Percentiles rank a stretch among this genome's conserved stretches.
phyloP scores from a whole-genome alignment of 2,113 vertebrate species.

The Cichladusa arquata region DNA sequence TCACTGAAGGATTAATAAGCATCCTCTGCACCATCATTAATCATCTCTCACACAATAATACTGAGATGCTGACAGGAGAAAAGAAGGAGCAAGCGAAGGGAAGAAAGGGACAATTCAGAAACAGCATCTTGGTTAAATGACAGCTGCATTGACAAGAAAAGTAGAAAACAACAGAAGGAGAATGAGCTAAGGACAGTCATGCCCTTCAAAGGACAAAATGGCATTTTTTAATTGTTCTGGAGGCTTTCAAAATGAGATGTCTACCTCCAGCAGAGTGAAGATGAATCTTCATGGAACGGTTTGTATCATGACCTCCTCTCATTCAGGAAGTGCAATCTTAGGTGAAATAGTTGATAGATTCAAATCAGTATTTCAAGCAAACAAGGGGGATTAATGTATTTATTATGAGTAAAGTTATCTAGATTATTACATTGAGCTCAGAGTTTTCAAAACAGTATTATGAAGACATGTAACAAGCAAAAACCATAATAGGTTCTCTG shows the following conservation, averaged over 20 bases:
- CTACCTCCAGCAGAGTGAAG: constrained; percentile 14
- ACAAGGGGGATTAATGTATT: constrained; percentile 2
- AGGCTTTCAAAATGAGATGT: constrained; percentile 47
- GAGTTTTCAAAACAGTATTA: constrained; percentile 33
- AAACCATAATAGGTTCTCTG: background rate
- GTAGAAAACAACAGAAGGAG: background rate
- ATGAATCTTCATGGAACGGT: constrained; percentile 37
- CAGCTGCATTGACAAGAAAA: background rate
- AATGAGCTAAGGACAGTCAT: background rate
- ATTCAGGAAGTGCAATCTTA: background rate
- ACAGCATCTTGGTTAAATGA: background rate
- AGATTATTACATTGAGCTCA: background rate
- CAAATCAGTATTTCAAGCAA: constrained; percentile 35
- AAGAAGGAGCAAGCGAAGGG: background rate
- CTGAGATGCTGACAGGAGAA: background rate
- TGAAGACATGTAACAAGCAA: background rate
- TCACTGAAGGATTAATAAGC: background rate
- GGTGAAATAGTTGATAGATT: constrained; percentile 10
- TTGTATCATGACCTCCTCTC: background rate
- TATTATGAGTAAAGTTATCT: background rate
- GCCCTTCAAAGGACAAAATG: constrained; percentile 14
- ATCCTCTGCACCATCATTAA: background rate
- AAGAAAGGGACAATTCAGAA: constrained; percentile 2
- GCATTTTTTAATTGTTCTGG: constrained; percentile 27
- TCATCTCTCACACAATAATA: background rate